Evolutionary conservation across 2,888 invertebrate species (phyloP), one percentile per base, ranked within the genome.

Genomic region (Argyresthia goedartella): DNA sequence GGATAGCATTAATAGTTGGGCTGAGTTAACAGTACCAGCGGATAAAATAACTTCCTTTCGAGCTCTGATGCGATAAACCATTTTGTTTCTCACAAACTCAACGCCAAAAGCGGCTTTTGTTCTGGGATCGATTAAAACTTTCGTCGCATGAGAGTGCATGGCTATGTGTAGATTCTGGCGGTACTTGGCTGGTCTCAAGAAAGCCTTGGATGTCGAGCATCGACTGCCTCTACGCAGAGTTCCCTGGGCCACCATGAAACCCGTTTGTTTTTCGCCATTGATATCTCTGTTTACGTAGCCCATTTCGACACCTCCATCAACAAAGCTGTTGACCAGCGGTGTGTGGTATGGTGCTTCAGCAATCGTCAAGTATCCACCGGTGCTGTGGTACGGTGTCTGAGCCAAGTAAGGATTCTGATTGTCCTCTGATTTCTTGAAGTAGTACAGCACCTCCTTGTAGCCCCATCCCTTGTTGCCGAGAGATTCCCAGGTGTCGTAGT

Each of bases 1-100:
- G 8, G 96, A 96, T 0, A 99, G 75, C 96, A 98, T 96, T 42
- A 99, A 76, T 1, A 99, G 67, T 69, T 99, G 98, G 0, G 99
- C 96, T 0, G 97, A 94, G 69, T 97, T 98, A 0, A 99, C 89
- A 0, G 98, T 90, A 0, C 99, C 99, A 0, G 93, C 96, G 0
- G 95, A 95, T 1, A 99, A 69, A 49, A 99, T 93, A 0, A 99
- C 93, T 73, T 97, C 97, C 69, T 93, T 95, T 36, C 89, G 89
- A 0, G 96, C 95, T 54, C 92, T 81, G 1, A 95, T 90, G 49
- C 93, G 88, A 62, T 92, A 90, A 0, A 93, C 68, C 76, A 91
- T 91, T 49, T 91, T 91, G 51, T 93, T 91, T 46, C 93, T 88
- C 2, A 93, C 78, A 63, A 95, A 94, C 67, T 95, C 94, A 0